phyloP scores from a whole-genome alignment of 2,113 vertebrate genomes.

The Varanus komodoensis region DNA sequence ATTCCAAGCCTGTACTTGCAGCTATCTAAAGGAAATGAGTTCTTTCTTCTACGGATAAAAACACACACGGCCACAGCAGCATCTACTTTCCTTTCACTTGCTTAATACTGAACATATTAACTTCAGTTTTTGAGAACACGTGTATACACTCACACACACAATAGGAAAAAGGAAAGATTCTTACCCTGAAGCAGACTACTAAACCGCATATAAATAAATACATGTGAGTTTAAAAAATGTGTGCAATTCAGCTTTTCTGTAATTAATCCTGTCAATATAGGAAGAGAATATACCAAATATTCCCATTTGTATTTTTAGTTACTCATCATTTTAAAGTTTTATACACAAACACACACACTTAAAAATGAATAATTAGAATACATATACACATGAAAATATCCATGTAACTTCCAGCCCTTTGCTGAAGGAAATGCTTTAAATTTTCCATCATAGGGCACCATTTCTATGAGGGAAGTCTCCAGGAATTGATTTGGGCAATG shows the following conservation, averaged over 20 bases:
- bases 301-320: background rate
- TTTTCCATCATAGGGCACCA: background rate
- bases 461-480: background rate
- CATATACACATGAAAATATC: background rate
- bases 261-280: background rate
- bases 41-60: slow-evolving; percentile 20
- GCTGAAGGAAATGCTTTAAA: background rate
- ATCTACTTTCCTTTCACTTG: background rate
- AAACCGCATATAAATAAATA: background rate
- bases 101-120: background rate
- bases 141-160: background rate
- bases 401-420: background rate
- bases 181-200: background rate
- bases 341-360: background rate
- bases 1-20: slow-evolving; percentile 3
- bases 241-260: background rate
- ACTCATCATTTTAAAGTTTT: background rate
- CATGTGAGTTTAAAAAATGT: background rate
- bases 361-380: background rate
- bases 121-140: background rate
- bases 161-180: background rate
- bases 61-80: slow-evolving; percentile 25
- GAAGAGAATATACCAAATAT: background rate
- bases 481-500: background rate
- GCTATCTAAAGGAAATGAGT: slow-evolving; percentile 13